Base-by-base conservation (phyloP, 2,888 invertebrate species). In the Diarsia brunnea region DNA sequence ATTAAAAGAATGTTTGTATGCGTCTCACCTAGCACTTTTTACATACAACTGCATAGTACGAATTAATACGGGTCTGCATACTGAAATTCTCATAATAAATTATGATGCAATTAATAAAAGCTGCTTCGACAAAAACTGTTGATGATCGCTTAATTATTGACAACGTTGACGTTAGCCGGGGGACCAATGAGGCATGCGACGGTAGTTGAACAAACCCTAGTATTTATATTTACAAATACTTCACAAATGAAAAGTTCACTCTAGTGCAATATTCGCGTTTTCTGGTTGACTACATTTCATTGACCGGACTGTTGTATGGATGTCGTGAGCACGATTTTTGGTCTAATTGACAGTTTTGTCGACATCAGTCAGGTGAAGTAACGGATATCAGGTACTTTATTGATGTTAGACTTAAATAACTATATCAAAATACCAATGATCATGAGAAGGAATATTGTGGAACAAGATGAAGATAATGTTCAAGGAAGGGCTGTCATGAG, bases 311-410 rank as follows among this genome's bases (percentile, higher is more conserved):
- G 68, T 21, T 79, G 69, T 68, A 58, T 78, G 24, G 53, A 83
- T 70, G 51, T 75, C 80, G 84, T 79, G 84, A 75, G 24, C 64
- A 75, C 65, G 27, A 55, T 73, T 70, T 82, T 79, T 27, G 69
- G 70, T 49, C 65, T 80, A 83, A 83, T 83, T 79, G 75, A 73
- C 84, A 80, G 70, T 60, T 75, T 68, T 47, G 73, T 75, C n/a
- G 70, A 63, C 61, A 49, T 65, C 73, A 64, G 49, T 69, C 74
- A 27, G n/a, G 16, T 27, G 31, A 24, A 27, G 43, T 12, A 60
- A 47, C 45, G 11, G 64, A 65, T 65, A 31, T 31, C 69, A 16
- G 43, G 21, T 49, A 47, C 5, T n/a, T 21, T 69, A 61, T 64
- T 21, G 21, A 66, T 16, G 16, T 38, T 24, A 65, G 11, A 10